phyloP scores from a whole-genome alignment of 2,113 vertebrate genomes.

The Mesitornis unicolor region DNA sequence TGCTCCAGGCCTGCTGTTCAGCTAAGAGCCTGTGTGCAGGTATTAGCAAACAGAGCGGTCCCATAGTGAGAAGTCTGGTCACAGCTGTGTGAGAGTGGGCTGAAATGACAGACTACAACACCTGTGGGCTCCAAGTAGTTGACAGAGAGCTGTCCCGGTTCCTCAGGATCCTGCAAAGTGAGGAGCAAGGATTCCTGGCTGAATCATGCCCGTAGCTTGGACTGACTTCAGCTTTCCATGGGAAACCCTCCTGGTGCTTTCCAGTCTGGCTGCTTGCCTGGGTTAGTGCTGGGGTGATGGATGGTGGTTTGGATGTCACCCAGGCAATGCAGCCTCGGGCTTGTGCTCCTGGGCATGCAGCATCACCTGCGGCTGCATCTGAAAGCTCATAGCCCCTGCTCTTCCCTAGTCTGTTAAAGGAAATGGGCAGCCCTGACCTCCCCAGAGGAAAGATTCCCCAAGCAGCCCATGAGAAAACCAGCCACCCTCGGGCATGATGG shows the following conservation, averaged over 20 bases:
- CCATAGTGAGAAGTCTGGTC: not conserved
- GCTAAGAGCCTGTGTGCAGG: not conserved
- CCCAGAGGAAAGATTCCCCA: not conserved
- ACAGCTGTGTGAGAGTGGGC: not conserved
- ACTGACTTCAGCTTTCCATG: constrained; percentile 6
- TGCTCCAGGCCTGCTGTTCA: not conserved
- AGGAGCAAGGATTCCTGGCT: not conserved
- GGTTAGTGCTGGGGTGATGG: not conserved
- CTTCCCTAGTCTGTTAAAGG: not conserved
- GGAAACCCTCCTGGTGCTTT: constrained; percentile 9
- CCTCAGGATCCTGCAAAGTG: not conserved
- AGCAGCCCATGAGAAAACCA: not conserved
- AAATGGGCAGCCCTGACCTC: not conserved
- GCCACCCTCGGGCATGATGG: not conserved
- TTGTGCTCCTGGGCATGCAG: not conserved
- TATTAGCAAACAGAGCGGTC: not conserved
- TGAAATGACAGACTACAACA: not conserved
- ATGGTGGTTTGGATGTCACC: constrained; percentile 16
- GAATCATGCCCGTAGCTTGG: not conserved
- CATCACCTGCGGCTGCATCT: not conserved
- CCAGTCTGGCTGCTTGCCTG: constrained; percentile 16
- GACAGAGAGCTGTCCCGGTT: not conserved
- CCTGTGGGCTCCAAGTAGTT: not conserved
- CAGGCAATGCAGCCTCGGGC: not conserved
- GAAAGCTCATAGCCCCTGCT: not conserved